phyloP scores from a whole-genome alignment of 2,113 vertebrate species.

The Dasyprocta punctata region DNA sequence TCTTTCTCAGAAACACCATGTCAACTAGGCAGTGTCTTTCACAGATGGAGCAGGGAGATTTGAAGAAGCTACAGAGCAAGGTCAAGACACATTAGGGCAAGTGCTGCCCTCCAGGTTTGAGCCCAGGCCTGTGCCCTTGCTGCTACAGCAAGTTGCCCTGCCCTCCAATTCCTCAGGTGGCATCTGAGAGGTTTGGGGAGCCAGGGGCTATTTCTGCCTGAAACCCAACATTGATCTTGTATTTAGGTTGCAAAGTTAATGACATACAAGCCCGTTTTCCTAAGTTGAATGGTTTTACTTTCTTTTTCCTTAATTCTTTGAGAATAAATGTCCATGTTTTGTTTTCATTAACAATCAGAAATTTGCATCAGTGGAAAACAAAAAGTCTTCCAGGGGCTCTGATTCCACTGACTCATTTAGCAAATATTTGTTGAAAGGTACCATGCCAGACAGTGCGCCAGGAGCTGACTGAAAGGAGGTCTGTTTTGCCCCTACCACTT shows the following conservation, averaged over 20 bases:
- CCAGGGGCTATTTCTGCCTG: neutral
- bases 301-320: neutral
- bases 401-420: neutral
- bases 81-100: accelerated
- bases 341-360: neutral
- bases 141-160: neutral
- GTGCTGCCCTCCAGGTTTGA: accelerated
- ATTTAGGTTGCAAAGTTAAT: neutral
- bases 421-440: neutral
- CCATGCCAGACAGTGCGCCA: neutral
- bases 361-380: neutral
- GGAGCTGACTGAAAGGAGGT: neutral
- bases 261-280: neutral
- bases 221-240: neutral
- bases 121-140: neutral
- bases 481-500: neutral
- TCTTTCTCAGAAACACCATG: neutral
- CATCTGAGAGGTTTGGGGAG: neutral
- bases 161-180: neutral
- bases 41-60: neutral
- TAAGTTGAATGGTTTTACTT: neutral
- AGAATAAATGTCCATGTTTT: neutral
- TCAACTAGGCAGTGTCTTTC: neutral
- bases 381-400: neutral
- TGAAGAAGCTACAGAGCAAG: neutral